Base-by-base conservation (phyloP, 2,113 vertebrate genomes). In the Pardalotus punctatus region DNA sequence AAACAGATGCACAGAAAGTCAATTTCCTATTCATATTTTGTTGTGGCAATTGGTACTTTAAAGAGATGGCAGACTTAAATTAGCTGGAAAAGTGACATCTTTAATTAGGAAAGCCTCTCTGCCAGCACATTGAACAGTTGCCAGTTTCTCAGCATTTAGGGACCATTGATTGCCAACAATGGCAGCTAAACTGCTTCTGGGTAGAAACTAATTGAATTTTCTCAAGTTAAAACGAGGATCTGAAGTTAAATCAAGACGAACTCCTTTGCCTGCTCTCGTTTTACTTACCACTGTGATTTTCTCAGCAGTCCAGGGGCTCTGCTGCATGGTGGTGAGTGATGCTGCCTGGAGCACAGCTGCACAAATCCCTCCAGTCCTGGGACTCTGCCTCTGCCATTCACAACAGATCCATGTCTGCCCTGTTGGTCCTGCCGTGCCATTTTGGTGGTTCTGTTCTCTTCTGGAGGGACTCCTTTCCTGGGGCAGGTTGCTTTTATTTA, bases 101-200 rank as follows among this genome's bases (percentile, higher is more conserved):
- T 98, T 96, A 97, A 97, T 98, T 97, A 98, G 97, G 96, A 97
- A 97, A 96, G 93, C 77, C 93, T 93, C 91, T 92, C 86, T 95
- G 95, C 90, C 94, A 97, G 95, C 91, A 94, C 74, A 70, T 73
- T 96, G 93, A 96, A 96, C 91, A 83, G 88, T 97, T 97, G 95
- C 95, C 94, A 97, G 96, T 83, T 95, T 93, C 91, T 95, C 90
- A 93, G 96, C 96, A 97, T 97, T 97, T 97, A 96, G 97, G 91
- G 94, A 94, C 88, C 93, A 95, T 93, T 96, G 96, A 97, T 96
- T 93, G 93, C 94, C 96, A 96, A 96, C 94, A 94, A 96, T 96
- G 96, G 94, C 90, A 97, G 94, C 86, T 92, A 96, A 93, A 93
- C 97, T 86, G 93, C 85, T 96, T 93, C 96, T 94, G 93, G 94